Conservation (phyloP, 2,113 vertebrate species). For the Catagonus wagneri region DNA sequence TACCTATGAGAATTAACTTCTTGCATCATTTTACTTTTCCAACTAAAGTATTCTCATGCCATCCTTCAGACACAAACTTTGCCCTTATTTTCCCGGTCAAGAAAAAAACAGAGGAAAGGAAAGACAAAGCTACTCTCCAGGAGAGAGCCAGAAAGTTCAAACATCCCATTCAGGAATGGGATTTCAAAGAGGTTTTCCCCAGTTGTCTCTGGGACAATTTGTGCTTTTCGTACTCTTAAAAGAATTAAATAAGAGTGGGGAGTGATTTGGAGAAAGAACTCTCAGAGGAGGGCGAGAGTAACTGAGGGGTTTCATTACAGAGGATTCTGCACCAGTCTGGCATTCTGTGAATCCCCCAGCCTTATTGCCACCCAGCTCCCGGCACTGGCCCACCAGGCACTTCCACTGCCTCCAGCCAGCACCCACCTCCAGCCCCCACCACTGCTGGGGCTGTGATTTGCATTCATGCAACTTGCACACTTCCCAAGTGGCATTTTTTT, state of each 20-base stretch:
- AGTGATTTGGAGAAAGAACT: background rate
- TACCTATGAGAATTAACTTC: background rate
- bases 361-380: background rate
- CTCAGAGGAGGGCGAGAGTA: background rate
- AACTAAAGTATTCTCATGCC: background rate
- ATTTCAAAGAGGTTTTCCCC: background rate
- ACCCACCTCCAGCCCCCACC: background rate
- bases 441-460: background rate
- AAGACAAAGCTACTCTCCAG: background rate
- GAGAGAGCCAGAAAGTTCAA: background rate
- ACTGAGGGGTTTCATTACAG: background rate
- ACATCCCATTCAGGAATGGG: background rate
- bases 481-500: background rate
- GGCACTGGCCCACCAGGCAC: background rate
- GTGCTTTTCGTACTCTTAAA: background rate
- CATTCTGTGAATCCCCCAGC: background rate
- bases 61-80: background rate
- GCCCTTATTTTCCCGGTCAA: background rate
- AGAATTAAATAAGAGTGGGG: background rate
- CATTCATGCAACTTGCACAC: background rate
- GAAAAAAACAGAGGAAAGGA: background rate
- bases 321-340: background rate
- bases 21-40: slow-evolving; percentile 1
- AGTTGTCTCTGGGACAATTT: background rate
- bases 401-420: background rate